Conservation (phyloP, 2,113 vertebrate genomes). For the Lepus americanus region DNA sequence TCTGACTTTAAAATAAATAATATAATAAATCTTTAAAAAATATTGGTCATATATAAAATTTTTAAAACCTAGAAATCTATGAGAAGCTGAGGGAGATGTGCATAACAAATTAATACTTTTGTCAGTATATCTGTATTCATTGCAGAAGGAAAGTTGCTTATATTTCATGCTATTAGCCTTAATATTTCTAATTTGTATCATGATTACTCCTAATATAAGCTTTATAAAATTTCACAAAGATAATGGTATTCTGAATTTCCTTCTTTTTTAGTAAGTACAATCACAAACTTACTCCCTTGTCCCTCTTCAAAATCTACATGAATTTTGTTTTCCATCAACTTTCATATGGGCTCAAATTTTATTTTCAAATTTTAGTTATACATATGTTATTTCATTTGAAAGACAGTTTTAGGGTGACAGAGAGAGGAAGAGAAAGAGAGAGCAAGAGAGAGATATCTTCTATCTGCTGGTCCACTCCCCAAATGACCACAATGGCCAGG, state of each 20-base stretch:
- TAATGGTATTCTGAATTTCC: not conserved
- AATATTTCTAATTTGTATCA: not conserved
- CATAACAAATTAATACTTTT: not conserved
- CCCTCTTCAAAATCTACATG: not conserved
- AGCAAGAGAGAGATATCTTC: no score
- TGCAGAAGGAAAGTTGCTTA: not conserved
- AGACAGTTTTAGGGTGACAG: no score
- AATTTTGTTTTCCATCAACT: not conserved
- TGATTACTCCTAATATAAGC: not conserved
- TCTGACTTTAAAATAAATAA: no score
- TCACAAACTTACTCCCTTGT: not conserved
- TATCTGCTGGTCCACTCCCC: no score
- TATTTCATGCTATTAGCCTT: not conserved
- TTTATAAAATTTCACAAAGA: conserved; percentile 12
- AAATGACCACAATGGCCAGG: no score
- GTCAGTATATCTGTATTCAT: not conserved
- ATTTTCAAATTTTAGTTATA: not conserved
- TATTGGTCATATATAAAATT: not conserved
- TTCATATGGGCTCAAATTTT: not conserved
- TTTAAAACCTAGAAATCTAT: not conserved
- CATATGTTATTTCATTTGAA: no score
- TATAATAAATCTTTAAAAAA: no score
- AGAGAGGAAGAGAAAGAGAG: no score
- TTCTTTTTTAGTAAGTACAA: conserved; percentile 7
- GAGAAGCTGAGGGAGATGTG: not conserved